Base-by-base conservation (phyloP, 2,113 vertebrate species). In the Chionodraco myersi region DNA sequence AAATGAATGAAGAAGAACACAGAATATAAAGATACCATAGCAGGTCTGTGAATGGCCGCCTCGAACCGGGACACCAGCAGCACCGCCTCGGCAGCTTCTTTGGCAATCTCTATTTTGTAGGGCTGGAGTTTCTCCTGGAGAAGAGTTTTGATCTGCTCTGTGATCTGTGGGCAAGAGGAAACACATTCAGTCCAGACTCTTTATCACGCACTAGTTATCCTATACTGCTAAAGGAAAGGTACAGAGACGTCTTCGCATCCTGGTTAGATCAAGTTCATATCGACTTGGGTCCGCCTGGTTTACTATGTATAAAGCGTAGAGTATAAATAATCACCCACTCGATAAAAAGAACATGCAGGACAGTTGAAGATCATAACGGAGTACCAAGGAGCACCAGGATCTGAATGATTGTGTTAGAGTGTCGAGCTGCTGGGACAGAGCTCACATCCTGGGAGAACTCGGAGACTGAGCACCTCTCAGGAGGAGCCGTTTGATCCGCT, bases 51-150 rank as follows among this genome's bases (percentile, higher is more conserved):
- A 48, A 93, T 48, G 1, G 88, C 90, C 0, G 51, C 47, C 52
- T 93, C 77, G 79, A 94, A 96, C 1, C 93, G 86, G 8, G 83
- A 72, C 52, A 77, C 62, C 72, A 93, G 12, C 36, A 16, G 48
- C 51, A 52, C 68, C 0, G 94, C 91, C 58, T 58, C 58, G 5
- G 30, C 75, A 6, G 66, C 60, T 68, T 94, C 92, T 65, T 84
- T 77, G 14, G 91, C 86, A 0, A 90, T 77, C 73, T 94, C 82
- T 0, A 91, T 69, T 57, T 80, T 92, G 79, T 90, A 94, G 0
- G 73, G 49, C 65, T 93, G 90, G 23, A 95, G 83, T 73, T 93
- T 94, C 62, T 92, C 88, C 36, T 79, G 74, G 49, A 83, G 79
- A n/a, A 91, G 64, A 1, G 5, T 54, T 48, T 78, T 49, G 30